Percentiles rank a stretch among this genome's conserved stretches.
phyloP scores from a whole-genome alignment of 2,113 vertebrate genomes.

The Dendropsophus ebraccatus region DNA sequence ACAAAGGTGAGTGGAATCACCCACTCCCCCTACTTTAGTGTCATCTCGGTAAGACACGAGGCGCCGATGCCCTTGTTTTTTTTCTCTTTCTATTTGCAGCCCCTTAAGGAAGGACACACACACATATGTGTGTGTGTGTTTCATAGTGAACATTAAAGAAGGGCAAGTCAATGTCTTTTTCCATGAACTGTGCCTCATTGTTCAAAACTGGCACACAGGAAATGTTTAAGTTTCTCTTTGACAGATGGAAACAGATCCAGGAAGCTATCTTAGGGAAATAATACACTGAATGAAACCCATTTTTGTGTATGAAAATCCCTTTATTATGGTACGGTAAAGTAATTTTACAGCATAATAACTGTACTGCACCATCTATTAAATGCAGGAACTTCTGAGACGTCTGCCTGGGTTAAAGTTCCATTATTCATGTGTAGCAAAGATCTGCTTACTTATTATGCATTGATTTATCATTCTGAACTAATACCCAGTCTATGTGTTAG shows the following conservation, averaged over 20 bases:
- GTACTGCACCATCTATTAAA: constrained; percentile 61
- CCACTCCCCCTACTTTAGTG: neutral
- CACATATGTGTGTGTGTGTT: too few species aligned
- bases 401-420: constrained; percentile 62
- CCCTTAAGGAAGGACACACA: neutral
- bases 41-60: too few species aligned
- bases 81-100: neutral
- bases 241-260: constrained; percentile 57
- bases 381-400: constrained; percentile 62
- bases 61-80: too few species aligned
- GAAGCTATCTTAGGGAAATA: constrained; percentile 50
- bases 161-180: neutral
- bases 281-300: constrained; percentile 44
- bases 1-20: too few species aligned
- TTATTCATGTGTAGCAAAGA: constrained; percentile 64
- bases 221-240: constrained; percentile 52
- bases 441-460: constrained; percentile 63
- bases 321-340: constrained; percentile 53
- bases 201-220: constrained; percentile 25
- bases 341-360: constrained; percentile 62
- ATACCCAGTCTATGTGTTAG: constrained; percentile 62
- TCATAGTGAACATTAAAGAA: neutral
- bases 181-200: neutral
- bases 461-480: constrained; percentile 65
- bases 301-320: constrained; percentile 58